Base-by-base conservation (phyloP, 1,140 invertebrate genomes). In the Cydia splendana region DNA sequence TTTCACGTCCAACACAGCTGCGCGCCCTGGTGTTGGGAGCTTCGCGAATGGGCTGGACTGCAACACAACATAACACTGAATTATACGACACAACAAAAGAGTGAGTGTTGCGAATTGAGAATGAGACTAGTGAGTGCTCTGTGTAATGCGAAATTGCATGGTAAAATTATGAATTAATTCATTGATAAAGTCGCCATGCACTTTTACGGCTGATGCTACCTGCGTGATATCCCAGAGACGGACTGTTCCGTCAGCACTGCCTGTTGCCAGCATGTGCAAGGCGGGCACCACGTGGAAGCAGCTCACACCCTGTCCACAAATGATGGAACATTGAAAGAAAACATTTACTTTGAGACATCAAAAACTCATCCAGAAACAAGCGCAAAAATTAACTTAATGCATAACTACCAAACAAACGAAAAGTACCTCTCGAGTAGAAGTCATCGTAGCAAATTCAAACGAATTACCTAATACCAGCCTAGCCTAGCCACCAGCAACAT, bases 191-290 rank as follows among this genome's bases (percentile, higher is more conserved):
- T 24, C 2, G 24, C 24, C 24, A 24, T 24, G 24, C 24, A 24
- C 24, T 24, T 24, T 24, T 24, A 24, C n/a, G n/a, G n/a, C 24
- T 24, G 24, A 24, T 24, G 24, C 1, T 71, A 87, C 87, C 74
- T 92, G 88, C 3, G 91, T 87, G 10, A 84, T 88, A 80, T 94
- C 94, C 94, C 94, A 95, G 10, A 95, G 77, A 10, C 93, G 87
- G 5, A 95, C 88, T 0, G 85, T 57, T 18, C 90, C 91, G 79
- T 93, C 92, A 1, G 85, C 80, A 74, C 93, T 92, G 73, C 94
- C 94, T 10, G 93, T 94, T 5, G 90, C 92, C 30, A 95, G 79
- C n/a, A 94, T 51, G 78, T 92, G 93, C 4, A 93, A 81, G 0
- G 80, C 75, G 1, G 78, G 80, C 30, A 91, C 92, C 42, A 91